These are phyloP conservation scores for Numenius phaeopus DNA, from an alignment of 2,797 vertebrate genomes.

Conservation along the genomic window DNA sequence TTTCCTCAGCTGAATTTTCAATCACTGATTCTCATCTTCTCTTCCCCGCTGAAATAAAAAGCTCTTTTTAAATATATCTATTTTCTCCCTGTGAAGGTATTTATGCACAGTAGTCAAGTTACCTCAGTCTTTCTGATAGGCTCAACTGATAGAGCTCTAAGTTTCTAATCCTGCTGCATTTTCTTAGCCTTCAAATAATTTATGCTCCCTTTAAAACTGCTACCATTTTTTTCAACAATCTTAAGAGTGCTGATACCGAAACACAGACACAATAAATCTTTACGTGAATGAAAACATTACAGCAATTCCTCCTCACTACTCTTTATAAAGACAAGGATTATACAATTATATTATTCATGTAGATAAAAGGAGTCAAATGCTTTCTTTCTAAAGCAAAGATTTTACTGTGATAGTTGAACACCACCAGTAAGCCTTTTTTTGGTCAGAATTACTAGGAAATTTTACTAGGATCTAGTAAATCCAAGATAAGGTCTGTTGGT, in stretches of 20 bases:
- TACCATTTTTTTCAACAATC: background rate
- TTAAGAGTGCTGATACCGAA: background rate
- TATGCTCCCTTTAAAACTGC: background rate
- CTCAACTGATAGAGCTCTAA: background rate
- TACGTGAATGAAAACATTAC: background rate
- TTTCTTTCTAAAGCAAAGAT: background rate
- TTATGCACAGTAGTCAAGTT: background rate
- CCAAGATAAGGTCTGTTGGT: background rate
- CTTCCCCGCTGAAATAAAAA: background rate
- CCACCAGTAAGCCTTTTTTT: background rate
- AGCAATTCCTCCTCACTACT: background rate
- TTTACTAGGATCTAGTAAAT: background rate
- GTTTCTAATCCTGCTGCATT: background rate
- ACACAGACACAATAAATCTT: background rate
- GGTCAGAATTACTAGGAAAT: background rate
- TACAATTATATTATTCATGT: background rate
- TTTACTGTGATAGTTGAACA: background rate
- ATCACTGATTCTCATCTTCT: background rate
- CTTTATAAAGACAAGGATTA: background rate
- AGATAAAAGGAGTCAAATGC: background rate
- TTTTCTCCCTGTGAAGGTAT: background rate
- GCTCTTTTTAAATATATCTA: background rate
- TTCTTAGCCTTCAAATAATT: background rate
- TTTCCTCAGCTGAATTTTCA: background rate
- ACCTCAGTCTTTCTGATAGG: background rate